phyloP scores from a whole-genome alignment of 1,140 invertebrate species.

The Pararge aegeria region DNA sequence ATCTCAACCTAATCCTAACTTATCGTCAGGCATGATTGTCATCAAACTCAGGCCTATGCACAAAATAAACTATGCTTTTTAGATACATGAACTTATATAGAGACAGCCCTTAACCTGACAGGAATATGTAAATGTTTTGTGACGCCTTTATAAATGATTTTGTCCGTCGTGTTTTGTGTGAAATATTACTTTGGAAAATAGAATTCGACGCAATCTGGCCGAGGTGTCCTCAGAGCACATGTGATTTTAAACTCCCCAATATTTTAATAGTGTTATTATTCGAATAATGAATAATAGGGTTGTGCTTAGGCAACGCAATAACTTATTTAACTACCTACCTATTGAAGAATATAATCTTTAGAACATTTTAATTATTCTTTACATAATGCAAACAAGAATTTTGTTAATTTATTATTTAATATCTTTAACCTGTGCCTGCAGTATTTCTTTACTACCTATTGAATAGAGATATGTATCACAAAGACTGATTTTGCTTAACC shows the following conservation, averaged over 20 bases:
- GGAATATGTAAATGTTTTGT: constrained; percentile 62
- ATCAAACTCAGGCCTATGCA: no score
- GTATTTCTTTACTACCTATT: background rate
- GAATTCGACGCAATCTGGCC: constrained; percentile 70
- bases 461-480: no score
- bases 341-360: constrained; percentile 19
- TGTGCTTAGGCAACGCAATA: background rate
- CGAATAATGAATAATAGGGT: constrained; percentile 26
- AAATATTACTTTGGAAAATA: constrained; percentile 71
- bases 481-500: no score
- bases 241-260: constrained; percentile 46
- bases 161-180: constrained; percentile 64
- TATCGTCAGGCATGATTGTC: background rate
- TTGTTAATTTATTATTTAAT: background rate
- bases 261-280: constrained; percentile 42
- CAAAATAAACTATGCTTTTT: background rate
- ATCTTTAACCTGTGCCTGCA: background rate
- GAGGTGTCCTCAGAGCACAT: constrained; percentile 49
- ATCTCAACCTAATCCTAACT: no score
- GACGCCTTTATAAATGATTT: constrained; percentile 74
- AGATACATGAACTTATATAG: background rate
- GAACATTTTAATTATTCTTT: background rate
- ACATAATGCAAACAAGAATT: no score
- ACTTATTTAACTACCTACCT: no score
- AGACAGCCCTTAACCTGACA: constrained; percentile 20